Evolutionary conservation across 23 tunicate genomes (phyloP).

Genomic region (Halocynthia aurantium): DNA sequence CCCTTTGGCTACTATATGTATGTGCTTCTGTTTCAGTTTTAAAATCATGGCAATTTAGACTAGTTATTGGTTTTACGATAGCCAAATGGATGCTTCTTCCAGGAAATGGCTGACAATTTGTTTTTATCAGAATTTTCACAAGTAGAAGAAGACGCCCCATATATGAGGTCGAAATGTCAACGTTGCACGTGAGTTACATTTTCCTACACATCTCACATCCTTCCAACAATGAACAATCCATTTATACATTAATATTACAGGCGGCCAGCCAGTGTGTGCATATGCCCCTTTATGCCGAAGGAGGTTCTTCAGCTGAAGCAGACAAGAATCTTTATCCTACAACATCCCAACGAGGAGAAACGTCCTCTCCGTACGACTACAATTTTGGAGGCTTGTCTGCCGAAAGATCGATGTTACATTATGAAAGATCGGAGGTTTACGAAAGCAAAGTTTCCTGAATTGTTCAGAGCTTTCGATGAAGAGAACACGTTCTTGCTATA

Average conservation of each 20-base stretch:
- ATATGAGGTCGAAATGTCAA: not conserved
- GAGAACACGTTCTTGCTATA: constrained; percentile 50
- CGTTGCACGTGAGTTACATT: constrained; percentile 9
- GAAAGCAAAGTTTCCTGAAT: constrained; percentile 19
- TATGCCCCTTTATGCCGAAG: constrained; percentile 49
- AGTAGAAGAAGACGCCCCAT: not conserved
- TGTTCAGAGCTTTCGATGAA: constrained; percentile 20
- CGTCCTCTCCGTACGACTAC: constrained; percentile 72
- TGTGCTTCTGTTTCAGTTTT: too few relatives aligned
- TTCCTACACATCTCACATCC: not conserved
- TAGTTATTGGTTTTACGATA: too few relatives aligned
- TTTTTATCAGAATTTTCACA: too few relatives aligned
- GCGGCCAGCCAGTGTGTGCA: constrained; percentile 63
- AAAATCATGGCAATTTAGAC: too few relatives aligned
- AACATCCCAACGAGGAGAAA: constrained; percentile 79
- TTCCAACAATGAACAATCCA: not conserved
- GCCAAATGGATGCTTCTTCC: too few relatives aligned
- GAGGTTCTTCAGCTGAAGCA: constrained; percentile 19
- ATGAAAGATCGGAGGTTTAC: constrained; percentile 42
- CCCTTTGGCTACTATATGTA: too few relatives aligned
- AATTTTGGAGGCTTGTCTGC: constrained; percentile 46
- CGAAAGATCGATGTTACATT: constrained; percentile 14
- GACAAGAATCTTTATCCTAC: constrained; percentile 49
- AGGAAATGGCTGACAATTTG: too few relatives aligned
- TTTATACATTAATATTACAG: constrained; percentile 17